A percentile compares a stretch with the other conserved stretches of the same genome.
These are phyloP conservation scores for Colletes gigas DNA, from an alignment of 1,140 invertebrate species.

Conservation along the genomic window DNA sequence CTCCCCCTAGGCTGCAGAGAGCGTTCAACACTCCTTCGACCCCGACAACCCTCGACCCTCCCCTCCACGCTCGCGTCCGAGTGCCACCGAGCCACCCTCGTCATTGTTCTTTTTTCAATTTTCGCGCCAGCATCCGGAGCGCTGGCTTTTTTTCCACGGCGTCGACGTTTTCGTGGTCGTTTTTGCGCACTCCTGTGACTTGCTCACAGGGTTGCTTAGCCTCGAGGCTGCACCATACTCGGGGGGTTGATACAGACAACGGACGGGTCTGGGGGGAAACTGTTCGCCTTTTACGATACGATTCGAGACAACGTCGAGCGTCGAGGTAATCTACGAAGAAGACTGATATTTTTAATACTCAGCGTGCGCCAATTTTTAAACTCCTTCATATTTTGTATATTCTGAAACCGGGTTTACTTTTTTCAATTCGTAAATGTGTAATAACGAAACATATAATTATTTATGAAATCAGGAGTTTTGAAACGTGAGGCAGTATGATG, in stretches of 20 bases:
- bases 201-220: not conserved
- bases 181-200: not conserved
- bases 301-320: too few species aligned
- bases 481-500: too few species aligned
- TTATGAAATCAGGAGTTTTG: too few species aligned
- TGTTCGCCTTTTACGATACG: too few species aligned
- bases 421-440: too few species aligned
- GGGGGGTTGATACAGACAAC: not conserved
- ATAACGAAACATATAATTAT: too few species aligned
- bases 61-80: slow-evolving; percentile 27
- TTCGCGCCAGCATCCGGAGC: slow-evolving; percentile 12
- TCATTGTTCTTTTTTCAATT: slow-evolving; percentile 47
- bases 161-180: not conserved
- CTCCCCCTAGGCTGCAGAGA: slow-evolving; percentile 11
- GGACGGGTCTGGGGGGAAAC: too few species aligned
- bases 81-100: not conserved
- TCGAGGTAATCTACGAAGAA: too few species aligned
- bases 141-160: slow-evolving; percentile 12
- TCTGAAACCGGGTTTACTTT: too few species aligned
- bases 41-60: not conserved
- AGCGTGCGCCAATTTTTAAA: too few species aligned
- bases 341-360: too few species aligned
- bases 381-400: too few species aligned
- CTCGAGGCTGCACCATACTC: not conserved
- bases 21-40: slow-evolving; percentile 26